A percentile compares a stretch with the other conserved stretches of the same genome.
These are phyloP conservation scores for Lamellibrachia luymesi DNA, from an alignment of 1,140 invertebrate genomes.

Conservation along the genomic window DNA sequence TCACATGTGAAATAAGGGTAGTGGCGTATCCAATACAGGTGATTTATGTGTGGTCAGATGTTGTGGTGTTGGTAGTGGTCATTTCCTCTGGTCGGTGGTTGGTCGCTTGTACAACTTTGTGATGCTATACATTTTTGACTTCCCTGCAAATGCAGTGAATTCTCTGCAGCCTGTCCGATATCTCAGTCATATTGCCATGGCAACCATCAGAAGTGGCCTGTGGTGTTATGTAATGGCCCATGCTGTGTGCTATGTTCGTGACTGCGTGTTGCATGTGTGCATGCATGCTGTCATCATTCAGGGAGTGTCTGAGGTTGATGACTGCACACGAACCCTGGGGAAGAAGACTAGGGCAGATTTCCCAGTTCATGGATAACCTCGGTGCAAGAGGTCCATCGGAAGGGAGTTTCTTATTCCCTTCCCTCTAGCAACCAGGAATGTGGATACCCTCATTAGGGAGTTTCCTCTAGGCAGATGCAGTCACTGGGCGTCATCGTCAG, in stretches of 20 bases:
- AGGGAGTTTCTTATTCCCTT: too few species aligned
- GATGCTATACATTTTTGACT: not conserved
- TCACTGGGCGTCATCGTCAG: too few species aligned
- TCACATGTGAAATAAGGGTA: not conserved
- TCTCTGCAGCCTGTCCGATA: not conserved
- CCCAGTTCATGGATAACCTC: too few species aligned
- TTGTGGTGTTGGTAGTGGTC: not conserved
- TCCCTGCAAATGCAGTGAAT: not conserved
- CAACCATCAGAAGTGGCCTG: not conserved
- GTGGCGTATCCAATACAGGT: not conserved
- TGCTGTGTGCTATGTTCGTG: not conserved
- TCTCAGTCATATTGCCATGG: not conserved
- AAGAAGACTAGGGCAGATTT: not conserved
- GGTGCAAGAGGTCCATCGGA: too few species aligned
- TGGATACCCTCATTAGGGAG: too few species aligned
- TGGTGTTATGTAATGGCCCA: not conserved
- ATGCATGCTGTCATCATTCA: not conserved
- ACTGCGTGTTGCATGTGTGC: too few species aligned
- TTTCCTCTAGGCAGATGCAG: too few species aligned
- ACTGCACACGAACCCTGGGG: not conserved
- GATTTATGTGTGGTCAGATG: not conserved
- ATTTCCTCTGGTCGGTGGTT: not conserved
- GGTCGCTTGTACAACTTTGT: not conserved
- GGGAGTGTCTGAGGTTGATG: not conserved
- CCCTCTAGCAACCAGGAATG: too few species aligned